Evolutionary conservation across 1,140 invertebrate genomes (phyloP).

Genomic region (Sinella curviseta): DNA sequence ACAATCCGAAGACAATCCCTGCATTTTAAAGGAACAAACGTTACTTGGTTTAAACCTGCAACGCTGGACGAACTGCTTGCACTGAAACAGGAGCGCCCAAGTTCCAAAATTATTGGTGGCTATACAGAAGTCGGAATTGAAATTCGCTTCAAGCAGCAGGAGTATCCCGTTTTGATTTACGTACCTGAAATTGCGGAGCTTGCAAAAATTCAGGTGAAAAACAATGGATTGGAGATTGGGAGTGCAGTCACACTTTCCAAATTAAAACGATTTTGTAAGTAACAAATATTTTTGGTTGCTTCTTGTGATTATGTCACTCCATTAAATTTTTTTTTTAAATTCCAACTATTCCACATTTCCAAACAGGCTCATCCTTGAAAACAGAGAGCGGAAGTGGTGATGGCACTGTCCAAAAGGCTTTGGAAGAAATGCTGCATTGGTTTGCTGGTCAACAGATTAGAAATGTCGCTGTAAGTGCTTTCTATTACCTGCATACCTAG

Average conservation of each 20-base stretch:
- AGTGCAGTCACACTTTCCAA: constrained; percentile 57
- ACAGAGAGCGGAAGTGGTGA: no score
- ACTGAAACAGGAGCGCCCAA: constrained; percentile 56
- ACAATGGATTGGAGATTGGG: constrained; percentile 57
- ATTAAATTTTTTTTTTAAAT: no score
- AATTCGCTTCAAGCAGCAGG: constrained; percentile 58
- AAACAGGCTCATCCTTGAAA: no score
- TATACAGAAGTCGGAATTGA: constrained; percentile 64
- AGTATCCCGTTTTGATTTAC: constrained; percentile 57
- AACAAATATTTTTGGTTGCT: no score
- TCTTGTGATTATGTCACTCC: no score
- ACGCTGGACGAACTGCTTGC: constrained; percentile 56
- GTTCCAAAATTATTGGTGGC: constrained; percentile 59
- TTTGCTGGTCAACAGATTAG: constrained; percentile 64
- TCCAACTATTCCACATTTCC: no score
- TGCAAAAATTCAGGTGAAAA: constrained; percentile 48
- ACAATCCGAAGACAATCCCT: not conserved
- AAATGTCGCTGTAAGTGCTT: constrained; percentile 59
- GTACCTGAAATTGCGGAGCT: constrained; percentile 56
- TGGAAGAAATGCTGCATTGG: constrained; percentile 61
- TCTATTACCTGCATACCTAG: no score
- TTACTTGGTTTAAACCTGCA: constrained; percentile 59
- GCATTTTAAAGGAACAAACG: constrained; percentile 34
- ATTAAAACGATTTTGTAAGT: constrained; percentile 55
- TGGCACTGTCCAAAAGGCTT: constrained; percentile 52